phyloP scores from a whole-genome alignment of 2,888 invertebrate species.

The Caenorhabditis angaria region DNA sequence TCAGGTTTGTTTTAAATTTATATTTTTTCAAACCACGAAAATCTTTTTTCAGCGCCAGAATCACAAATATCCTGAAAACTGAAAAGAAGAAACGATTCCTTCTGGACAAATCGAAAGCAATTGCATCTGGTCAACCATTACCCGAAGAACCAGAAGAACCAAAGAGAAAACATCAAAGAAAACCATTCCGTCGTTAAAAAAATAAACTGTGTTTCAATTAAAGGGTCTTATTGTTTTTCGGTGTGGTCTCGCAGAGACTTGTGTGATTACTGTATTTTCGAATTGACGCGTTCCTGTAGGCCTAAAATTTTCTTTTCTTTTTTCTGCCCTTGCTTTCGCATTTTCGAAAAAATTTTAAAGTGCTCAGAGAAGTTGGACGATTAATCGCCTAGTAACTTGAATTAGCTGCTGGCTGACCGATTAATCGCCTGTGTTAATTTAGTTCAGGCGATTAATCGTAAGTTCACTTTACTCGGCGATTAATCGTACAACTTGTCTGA shows the following conservation, averaged over 20 bases:
- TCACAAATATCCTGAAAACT: slow-evolving; percentile 97
- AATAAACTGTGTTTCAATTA: background rate
- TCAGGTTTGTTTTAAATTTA: slow-evolving; percentile 79
- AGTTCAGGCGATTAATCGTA: too few relatives aligned
- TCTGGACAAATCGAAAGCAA: slow-evolving; percentile 76
- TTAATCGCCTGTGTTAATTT: too few relatives aligned
- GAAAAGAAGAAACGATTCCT: slow-evolving; percentile 95
- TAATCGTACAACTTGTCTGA: too few relatives aligned
- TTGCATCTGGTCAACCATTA: slow-evolving; percentile 30
- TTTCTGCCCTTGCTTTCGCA: background rate
- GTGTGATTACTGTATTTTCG: background rate
- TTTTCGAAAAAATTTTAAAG: too few relatives aligned
- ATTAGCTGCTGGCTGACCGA: too few relatives aligned
- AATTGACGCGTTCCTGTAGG: background rate
- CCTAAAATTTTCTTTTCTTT: background rate
- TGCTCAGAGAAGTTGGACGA: too few relatives aligned
- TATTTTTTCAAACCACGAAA: background rate
- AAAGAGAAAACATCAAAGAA: slow-evolving; percentile 20
- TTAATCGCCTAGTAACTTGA: too few relatives aligned
- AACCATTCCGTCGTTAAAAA: background rate
- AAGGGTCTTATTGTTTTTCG: background rate
- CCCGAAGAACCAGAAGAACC: slow-evolving; percentile 34
- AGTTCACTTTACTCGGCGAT: too few relatives aligned
- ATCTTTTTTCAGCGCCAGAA: slow-evolving; percentile 81
- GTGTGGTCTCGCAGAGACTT: background rate